A percentile compares a stretch with the other conserved stretches of the same genome.
Evolutionary conservation across 2,888 invertebrate species (phyloP).

Genomic region (Zygothrica quintamaculata): DNA sequence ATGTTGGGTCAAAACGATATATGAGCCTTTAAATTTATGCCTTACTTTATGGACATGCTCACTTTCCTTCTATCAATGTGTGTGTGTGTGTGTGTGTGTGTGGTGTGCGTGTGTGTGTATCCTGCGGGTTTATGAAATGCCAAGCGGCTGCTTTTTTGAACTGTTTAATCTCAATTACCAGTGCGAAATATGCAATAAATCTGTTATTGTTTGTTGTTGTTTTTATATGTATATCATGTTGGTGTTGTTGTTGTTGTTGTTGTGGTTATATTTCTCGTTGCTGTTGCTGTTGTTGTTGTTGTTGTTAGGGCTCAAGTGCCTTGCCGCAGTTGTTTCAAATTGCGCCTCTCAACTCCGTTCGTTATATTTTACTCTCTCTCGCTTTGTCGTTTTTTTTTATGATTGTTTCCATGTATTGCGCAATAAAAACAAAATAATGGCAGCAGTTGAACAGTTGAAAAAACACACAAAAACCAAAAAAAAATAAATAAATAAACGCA

Average conservation of each 20-base stretch:
- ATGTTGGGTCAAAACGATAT: conserved; percentile 55
- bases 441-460: conserved; percentile 50
- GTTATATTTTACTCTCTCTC: too few species aligned
- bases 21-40: conserved; percentile 72
- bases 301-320: conserved; percentile 67
- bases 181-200: conserved; percentile 79
- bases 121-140: conserved; percentile 73
- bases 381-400: conserved; percentile 45
- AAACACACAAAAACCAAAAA: conserved; percentile 9
- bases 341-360: conserved; percentile 52
- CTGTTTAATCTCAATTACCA: conserved; percentile 81
- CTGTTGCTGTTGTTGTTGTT: conserved; percentile 33
- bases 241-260: conserved; percentile 14
- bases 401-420: conserved; percentile 71
- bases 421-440: conserved; percentile 78
- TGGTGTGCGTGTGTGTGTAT: conserved; percentile 23
- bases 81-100: conserved; percentile 7
- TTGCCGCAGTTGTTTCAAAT: conserved; percentile 76
- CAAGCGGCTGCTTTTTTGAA: conserved; percentile 77
- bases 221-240: conserved; percentile 36
- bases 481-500: too few species aligned
- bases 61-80: conserved; percentile 8
- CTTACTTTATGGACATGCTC: conserved; percentile 49
- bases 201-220: conserved; percentile 74
- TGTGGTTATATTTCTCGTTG: conserved; percentile 32